Evolutionary conservation across 2,113 vertebrate species (phyloP), one percentile per base, ranked within the genome.

Genomic region (Siniperca knerii): DNA sequence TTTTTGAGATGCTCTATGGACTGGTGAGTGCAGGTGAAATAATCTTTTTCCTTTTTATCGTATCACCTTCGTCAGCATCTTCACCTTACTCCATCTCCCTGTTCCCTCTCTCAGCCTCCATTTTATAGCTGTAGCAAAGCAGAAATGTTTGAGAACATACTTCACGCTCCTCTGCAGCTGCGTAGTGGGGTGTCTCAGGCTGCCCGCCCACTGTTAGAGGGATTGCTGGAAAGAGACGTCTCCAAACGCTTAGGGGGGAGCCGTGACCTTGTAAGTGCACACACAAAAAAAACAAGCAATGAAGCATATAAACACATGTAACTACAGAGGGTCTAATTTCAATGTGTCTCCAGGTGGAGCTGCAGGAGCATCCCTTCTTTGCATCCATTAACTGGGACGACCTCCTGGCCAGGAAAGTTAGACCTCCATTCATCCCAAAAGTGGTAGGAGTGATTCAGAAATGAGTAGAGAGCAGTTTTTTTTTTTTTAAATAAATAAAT

Each of bases 1-100:
- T 96, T 13, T 96, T 95, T 84, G 96, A 97, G 92, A 97, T 96
- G 95, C 90, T 96, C 20, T 94, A 92, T 44, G 95, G 95, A 64
- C 83, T 95, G 91, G 96, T 97, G 75, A 90, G 89, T 52, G 12
- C 11, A n/a, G 21, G 1, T 54, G 21, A 58, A 40, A 74, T 35
- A 0, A 75, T 50, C 20, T 2, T 18, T 7, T n/a, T 37, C 5
- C 3, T 60, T 44, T 57, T 52, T 1, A 70, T 62, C 0, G 3
- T 23, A 33, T 82, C 33, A 21, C 21, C 2, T 77, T 79, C 20
- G 8, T 74, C 18, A 9, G 20, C 21, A 68, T 64, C 42, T 44
- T 83, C 54, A 60, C 23, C 54, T 86, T 3, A 29, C 7, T 61
- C 37, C 48, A 35, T 35, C 8, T 37, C 40, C 9, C 15, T 2